Conservation (phyloP, 2,113 vertebrate species). For the Syngnathus scovelli region DNA sequence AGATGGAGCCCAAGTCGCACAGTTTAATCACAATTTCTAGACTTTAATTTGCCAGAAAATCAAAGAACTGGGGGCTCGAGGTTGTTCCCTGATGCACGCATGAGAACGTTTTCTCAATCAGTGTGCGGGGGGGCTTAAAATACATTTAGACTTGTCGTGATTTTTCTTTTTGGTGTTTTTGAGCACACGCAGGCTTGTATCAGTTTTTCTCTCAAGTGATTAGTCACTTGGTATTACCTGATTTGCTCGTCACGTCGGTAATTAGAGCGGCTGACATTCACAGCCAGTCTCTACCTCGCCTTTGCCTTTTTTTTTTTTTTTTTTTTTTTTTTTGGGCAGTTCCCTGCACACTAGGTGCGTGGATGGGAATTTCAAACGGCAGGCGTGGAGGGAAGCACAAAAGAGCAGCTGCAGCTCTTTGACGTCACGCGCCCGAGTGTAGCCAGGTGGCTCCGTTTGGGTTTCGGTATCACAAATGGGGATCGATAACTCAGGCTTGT, state of each 20-base stretch:
- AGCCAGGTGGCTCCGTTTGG: background rate
- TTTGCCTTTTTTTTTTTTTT: background rate
- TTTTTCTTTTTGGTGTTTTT: background rate
- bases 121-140: background rate
- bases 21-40: background rate
- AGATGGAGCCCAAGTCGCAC: background rate
- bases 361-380: constrained; percentile 9
- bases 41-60: constrained; percentile 1
- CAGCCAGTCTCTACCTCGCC: background rate
- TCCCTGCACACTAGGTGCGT: background rate
- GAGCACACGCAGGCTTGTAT: background rate
- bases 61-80: background rate
- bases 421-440: constrained; percentile 1
- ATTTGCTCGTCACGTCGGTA: background rate
- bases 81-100: background rate
- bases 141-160: background rate
- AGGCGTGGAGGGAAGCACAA: background rate
- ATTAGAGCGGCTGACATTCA: background rate
- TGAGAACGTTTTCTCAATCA: background rate
- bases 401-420: constrained; percentile 8
- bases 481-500: background rate
- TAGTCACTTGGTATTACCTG: background rate
- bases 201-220: background rate
- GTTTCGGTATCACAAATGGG: background rate
- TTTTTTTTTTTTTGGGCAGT: background rate